Evolutionary conservation across 1,140 invertebrate genomes (phyloP), one percentile per base, ranked within the genome.

Genomic region (Drosophila busckii): DNA sequence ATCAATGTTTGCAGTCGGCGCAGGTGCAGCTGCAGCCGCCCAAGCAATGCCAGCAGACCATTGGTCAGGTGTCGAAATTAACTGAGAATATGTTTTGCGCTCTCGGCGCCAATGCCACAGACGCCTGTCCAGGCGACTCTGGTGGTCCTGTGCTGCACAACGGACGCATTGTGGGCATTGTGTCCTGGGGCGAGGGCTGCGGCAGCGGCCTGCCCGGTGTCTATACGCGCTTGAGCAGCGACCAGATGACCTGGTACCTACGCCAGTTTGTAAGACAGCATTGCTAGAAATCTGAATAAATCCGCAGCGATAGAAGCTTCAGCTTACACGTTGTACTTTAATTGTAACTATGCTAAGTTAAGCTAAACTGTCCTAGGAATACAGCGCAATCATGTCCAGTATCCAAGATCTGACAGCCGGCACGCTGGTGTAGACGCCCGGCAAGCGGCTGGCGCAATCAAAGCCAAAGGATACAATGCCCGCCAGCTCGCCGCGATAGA

Each of bases 101-200:
- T 0, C 54, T 55, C 35, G 73, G 60, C 3, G 15, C 85, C 1
- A 58, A 65, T 12, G 29, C 2, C 6, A 50, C 8, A 5, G 83
- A 85, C 59, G 44, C 69, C 1, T 86, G 85, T 15, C 0, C 12
- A 0, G 73, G 80, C 0, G 80, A 84, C 19, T 84, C 80, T 2
- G 80, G 80, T 12, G 69, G 69, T 9, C 80, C 80, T 0, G 17
- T 55, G 5, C 8, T 84, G 0, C 23, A 38, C 17, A 7, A 29
- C 0, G 55, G 42, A 3, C 65, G 58, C 3, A n/a, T 42, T 0
- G 63, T 32, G 5, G 80, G 80, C 20, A 71, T 93, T 2, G 89
- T 91, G 0, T 92, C 91, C 9, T 92, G 91, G 89, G 92, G 92
- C 23, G 70, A 87, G 23, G 89, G 56, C 1, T 82, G 75, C 29